Conservation (phyloP, 1,140 invertebrate genomes). For the Euura saliciscinereae region DNA sequence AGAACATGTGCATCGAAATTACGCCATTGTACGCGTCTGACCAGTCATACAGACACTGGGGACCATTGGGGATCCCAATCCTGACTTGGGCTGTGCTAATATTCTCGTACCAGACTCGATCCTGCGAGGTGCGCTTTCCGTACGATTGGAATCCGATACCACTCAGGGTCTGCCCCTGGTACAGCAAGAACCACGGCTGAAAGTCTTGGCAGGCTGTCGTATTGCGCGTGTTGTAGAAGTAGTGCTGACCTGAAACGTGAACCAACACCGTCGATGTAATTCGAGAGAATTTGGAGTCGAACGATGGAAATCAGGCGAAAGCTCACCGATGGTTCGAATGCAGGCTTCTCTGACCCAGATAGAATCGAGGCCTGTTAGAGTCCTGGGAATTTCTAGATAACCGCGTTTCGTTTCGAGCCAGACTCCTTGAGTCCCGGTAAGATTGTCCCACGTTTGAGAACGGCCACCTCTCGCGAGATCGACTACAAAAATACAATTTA, state of each 20-base stretch:
- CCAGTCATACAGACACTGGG: slow-evolving; percentile 50
- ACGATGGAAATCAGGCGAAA: no score
- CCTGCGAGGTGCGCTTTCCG: background rate
- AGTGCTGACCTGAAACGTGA: slow-evolving; percentile 48
- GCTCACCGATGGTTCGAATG: no score
- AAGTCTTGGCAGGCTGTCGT: slow-evolving; percentile 51
- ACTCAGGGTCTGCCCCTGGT: slow-evolving; percentile 34
- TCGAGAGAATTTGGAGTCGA: no score
- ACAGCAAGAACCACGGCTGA: slow-evolving; percentile 52
- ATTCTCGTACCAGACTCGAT: slow-evolving; percentile 12
- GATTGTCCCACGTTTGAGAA: no score
- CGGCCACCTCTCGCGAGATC: no score
- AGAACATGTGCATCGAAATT: slow-evolving; percentile 56
- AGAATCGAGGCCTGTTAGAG: no score
- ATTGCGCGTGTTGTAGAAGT: slow-evolving; percentile 54
- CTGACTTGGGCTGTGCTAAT: slow-evolving; percentile 32
- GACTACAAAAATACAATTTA: no score
- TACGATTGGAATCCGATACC: background rate
- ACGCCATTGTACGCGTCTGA: slow-evolving; percentile 39
- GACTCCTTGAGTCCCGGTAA: no score
- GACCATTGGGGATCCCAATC: slow-evolving; percentile 49
- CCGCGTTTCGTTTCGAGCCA: no score
- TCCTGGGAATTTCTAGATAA: no score
- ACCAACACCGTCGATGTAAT: no score
- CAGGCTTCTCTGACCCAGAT: no score